Percentiles rank a stretch among this genome's conserved stretches.
phyloP scores from a whole-genome alignment of 2,113 vertebrate species.

The Holacanthus passer region DNA sequence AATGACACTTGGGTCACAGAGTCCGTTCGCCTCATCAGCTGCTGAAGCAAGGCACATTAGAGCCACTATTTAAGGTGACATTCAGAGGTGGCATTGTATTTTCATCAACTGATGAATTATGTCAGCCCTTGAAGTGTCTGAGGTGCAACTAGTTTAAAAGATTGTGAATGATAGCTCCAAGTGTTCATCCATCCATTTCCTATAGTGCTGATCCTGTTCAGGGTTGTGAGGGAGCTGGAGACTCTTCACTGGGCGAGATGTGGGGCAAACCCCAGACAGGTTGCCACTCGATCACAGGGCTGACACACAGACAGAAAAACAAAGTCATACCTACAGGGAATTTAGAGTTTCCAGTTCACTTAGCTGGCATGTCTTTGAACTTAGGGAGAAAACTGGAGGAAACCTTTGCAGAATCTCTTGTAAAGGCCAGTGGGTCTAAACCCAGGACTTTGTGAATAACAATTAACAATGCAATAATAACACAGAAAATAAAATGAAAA shows the following conservation, averaged over 20 bases:
- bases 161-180: conserved; percentile 28
- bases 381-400: neutral
- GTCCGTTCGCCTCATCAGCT: conserved; percentile 36
- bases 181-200: conserved; percentile 6
- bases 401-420: conserved; percentile 28
- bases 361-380: conserved; percentile 54
- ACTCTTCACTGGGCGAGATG: conserved; percentile 14
- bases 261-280: conserved; percentile 33
- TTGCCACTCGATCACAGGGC: conserved; percentile 42
- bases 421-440: conserved; percentile 6
- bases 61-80: conserved; percentile 49
- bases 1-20: conserved; percentile 30
- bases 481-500: neutral
- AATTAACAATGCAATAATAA: neutral
- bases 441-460: neutral
- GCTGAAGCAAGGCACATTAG: conserved; percentile 30
- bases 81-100: conserved; percentile 38
- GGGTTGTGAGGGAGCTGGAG: neutral
- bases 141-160: conserved; percentile 30
- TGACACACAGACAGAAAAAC: conserved; percentile 44
- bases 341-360: conserved; percentile 58
- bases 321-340: conserved; percentile 61
- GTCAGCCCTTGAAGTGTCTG: conserved; percentile 40
- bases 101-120: conserved; percentile 47
- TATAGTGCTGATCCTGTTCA: neutral